These are phyloP conservation scores for Pyrgus malvae DNA, from an alignment of 2,888 invertebrate genomes.

Conservation along the genomic window DNA sequence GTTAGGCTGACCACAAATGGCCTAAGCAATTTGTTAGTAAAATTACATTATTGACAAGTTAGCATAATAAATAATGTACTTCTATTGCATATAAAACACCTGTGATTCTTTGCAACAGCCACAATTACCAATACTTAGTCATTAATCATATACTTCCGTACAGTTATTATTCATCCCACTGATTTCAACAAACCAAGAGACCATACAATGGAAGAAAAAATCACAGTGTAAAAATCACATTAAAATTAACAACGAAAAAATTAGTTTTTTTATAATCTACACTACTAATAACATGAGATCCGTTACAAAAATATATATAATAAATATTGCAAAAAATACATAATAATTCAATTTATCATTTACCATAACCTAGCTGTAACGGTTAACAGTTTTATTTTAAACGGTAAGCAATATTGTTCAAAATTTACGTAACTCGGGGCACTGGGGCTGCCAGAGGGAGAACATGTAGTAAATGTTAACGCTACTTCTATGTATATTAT, in stretches of 20 bases:
- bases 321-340: constrained; percentile 66
- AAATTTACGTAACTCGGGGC: constrained; percentile 48
- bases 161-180: constrained; percentile 51
- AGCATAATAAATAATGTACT: constrained; percentile 1
- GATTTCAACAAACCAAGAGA: constrained; percentile 45
- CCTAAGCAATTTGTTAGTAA: constrained; percentile 24
- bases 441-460: constrained; percentile 56
- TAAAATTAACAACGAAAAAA: constrained; percentile 45
- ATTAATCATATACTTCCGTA: constrained; percentile 44
- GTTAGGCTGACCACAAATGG: constrained; percentile 33
- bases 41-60: constrained; percentile 29
- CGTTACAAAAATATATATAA: constrained; percentile 65
- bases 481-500: constrained; percentile 47
- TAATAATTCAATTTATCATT: constrained; percentile 44
- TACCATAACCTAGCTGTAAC: constrained; percentile 65
- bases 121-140: constrained; percentile 31
- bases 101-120: constrained; percentile 32
- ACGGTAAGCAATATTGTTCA: constrained; percentile 73
- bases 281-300: constrained; percentile 54
- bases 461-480: constrained; percentile 41
- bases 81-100: constrained; percentile 10
- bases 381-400: constrained; percentile 69
- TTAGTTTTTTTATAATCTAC: constrained; percentile 41
- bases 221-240: constrained; percentile 70
- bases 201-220: constrained; percentile 48